Base-by-base conservation (phyloP, 1,140 invertebrate genomes). In the Apis laboriosa region DNA sequence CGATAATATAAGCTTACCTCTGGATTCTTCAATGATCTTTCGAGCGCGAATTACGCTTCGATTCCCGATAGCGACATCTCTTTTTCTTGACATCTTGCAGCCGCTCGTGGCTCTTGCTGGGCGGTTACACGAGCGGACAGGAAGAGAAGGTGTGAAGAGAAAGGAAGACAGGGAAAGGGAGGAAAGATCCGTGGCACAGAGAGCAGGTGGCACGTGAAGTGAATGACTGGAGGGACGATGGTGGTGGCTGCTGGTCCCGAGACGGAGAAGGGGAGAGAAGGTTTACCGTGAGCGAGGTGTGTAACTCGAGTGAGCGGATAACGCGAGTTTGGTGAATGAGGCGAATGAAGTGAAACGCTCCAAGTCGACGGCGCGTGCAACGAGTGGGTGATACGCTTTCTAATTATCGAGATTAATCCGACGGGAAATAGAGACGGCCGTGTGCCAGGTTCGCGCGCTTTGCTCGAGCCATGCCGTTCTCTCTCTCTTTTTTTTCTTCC, bases 271-370 rank as follows among this genome's bases (percentile, higher is more conserved):
- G 68, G 51, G 81, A 80, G 58, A 77, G 58, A 80, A 84, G 74
- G 73, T 88, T 88, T 71, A 80, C 77, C 78, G 81, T 53, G 85
- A 90, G 79, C 56, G 81, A 87, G 86, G 75, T 80, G 84, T 80
- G 83, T 88, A 84, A 87, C 74, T 89, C 79, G 88, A 90, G 89
- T 90, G 89, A 90, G 89, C 84, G 89, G 84, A 89, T 90, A 90
- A 89, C 79, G 85, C 83, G 87, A 86, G 90, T 90, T 90, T 88
- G 75, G 88, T 91, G 90, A 92, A 91, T 92, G 91, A 87, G 88
- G 84, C 90, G 89, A 92, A 90, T 90, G 88, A 91, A 90, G 91
- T 92, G 89, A 92, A 92, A 92, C 86, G 90, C 90, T 86, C 86
- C 53, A 84, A 92, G 88, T 90, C 86, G 88, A 84, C 89, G 86